Evolutionary conservation across 2,888 invertebrate species (phyloP).

Genomic region (Sceliomorpha sp.): DNA sequence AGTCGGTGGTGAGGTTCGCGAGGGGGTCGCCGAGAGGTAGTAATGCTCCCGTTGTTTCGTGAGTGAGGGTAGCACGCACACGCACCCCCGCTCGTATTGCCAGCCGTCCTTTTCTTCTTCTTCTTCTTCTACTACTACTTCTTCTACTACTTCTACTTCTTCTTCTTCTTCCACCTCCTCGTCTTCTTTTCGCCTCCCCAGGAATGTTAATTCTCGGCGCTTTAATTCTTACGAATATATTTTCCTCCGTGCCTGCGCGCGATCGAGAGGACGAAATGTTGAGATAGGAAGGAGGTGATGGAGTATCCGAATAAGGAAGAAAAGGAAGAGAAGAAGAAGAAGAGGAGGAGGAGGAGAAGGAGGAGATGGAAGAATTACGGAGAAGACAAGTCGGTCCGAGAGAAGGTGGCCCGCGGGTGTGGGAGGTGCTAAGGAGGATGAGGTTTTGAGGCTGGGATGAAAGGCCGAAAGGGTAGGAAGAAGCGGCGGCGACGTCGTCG

Average conservation of each 20-base stretch:
- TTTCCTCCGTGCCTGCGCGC: constrained; percentile 69
- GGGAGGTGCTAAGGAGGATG: constrained; percentile 8
- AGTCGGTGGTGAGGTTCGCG: constrained; percentile 62
- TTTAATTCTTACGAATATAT: constrained; percentile 80
- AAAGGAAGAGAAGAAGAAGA: constrained; percentile 35
- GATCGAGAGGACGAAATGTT: constrained; percentile 55
- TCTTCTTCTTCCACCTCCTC: too few relatives aligned
- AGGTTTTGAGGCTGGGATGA: constrained; percentile 22
- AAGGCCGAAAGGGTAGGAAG: constrained; percentile 39
- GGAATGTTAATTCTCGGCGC: constrained; percentile 80
- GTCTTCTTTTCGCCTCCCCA: constrained; percentile 63
- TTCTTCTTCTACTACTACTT: constrained; percentile 44
- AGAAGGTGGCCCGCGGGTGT: constrained; percentile 19
- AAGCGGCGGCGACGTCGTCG: constrained; percentile 30
- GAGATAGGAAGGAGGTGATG: constrained; percentile 32
- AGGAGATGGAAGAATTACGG: constrained; percentile 51
- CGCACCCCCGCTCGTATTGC: constrained; percentile 12
- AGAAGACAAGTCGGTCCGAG: constrained; percentile 53
- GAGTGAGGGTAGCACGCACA: constrained; percentile 75
- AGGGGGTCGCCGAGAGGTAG: constrained; percentile 65
- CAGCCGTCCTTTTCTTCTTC: constrained; percentile 31
- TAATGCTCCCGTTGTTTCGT: constrained; percentile 78
- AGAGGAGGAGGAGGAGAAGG: constrained; percentile 40
- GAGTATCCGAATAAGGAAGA: constrained; percentile 44
- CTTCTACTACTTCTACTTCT: too few relatives aligned